phyloP scores from a whole-genome alignment of 2,113 vertebrate species.

The Hepsetus odoe region DNA sequence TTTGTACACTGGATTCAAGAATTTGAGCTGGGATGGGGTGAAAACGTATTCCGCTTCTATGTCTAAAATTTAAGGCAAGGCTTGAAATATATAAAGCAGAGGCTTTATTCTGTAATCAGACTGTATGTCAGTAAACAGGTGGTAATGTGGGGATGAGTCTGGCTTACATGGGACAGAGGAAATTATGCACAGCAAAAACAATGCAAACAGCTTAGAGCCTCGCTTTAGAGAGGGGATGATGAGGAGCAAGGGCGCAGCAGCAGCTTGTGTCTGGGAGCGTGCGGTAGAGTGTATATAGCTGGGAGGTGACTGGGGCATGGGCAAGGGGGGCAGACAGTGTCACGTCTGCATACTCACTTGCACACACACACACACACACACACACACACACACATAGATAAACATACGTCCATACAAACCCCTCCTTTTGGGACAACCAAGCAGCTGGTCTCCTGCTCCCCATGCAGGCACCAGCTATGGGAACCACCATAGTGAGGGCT shows the following conservation, averaged over 20 bases:
- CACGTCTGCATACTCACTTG: conserved; percentile 68
- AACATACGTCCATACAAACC: conserved; percentile 66
- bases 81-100: background rate
- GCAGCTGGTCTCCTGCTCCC: conserved; percentile 78
- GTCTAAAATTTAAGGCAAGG: background rate
- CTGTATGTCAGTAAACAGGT: conserved; percentile 71
- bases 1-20: background rate
- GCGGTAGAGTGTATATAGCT: conserved; percentile 50
- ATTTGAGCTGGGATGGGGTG: background rate
- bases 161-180: conserved; percentile 65
- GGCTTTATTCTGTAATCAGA: conserved; percentile 55
- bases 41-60: background rate
- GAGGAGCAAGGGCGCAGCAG: conserved; percentile 54
- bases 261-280: conserved; percentile 59
- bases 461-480: conserved; percentile 73
- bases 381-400: conserved; percentile 58
- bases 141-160: conserved; percentile 68
- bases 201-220: conserved; percentile 74
- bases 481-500: conserved; percentile 72
- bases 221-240: conserved; percentile 74
- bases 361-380: conserved; percentile 61
- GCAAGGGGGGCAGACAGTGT: conserved; percentile 71
- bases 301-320: conserved; percentile 60
- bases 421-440: conserved; percentile 50
- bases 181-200: conserved; percentile 82